These are phyloP conservation scores for Odontocolon sp. DNA, from an alignment of 2,888 invertebrate genomes.

Conservation along the genomic window DNA sequence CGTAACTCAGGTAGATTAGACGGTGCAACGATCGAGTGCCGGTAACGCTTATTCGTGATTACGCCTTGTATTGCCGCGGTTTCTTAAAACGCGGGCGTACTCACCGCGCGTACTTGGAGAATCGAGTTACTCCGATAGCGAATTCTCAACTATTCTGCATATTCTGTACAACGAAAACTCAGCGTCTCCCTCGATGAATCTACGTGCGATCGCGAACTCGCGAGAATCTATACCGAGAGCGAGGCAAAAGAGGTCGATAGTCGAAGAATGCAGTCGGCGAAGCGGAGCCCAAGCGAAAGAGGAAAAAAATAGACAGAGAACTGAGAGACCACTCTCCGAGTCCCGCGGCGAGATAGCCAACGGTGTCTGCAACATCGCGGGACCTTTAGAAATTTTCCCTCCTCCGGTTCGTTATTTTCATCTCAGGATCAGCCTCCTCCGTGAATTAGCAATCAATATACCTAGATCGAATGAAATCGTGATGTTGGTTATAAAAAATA, in stretches of 20 bases:
- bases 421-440: not conserved
- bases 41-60: not conserved
- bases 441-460: no score
- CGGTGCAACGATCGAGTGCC: not conserved
- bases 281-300: conserved; percentile 48
- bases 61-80: not conserved
- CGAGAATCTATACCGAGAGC: conserved; percentile 28
- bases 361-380: not conserved
- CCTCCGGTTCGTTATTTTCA: not conserved
- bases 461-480: no score
- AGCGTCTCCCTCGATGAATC: conserved; percentile 44
- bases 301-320: conserved; percentile 32
- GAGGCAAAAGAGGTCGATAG: conserved; percentile 59
- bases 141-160: no score
- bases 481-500: no score
- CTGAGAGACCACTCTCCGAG: conserved; percentile 34
- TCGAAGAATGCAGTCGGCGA: conserved; percentile 65
- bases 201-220: conserved; percentile 23
- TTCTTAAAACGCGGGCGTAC: not conserved
- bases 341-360: conserved; percentile 16
- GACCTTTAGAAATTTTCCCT: conserved; percentile 8
- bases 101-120: no score
- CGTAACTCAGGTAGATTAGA: conserved; percentile 55
- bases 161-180: not conserved
- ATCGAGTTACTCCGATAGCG: no score